A percentile compares a stretch with the other conserved stretches of the same genome.
phyloP scores from a whole-genome alignment of 2,888 invertebrate species.

The Netelia virgata region DNA sequence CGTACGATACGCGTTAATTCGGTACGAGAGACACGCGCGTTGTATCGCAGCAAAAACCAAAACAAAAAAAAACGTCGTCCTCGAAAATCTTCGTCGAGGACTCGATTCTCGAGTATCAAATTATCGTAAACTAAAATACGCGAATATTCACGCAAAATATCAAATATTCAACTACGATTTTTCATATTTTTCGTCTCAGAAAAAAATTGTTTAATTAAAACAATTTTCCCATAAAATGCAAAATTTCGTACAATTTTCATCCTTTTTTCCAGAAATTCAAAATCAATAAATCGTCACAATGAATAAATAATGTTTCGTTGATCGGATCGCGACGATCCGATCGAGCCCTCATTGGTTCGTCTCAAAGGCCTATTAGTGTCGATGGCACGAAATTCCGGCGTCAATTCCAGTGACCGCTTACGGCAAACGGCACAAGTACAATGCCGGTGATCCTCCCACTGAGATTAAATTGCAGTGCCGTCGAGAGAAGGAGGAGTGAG shows the following conservation, averaged over 20 bases:
- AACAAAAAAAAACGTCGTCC: neutral
- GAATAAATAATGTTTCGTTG: too few species aligned
- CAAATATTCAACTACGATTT: too few species aligned
- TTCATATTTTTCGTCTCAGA: too few species aligned
- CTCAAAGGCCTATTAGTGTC: constrained; percentile 15
- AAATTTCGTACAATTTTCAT: too few species aligned
- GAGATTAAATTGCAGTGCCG: constrained; percentile 67
- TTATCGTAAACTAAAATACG: too few species aligned
- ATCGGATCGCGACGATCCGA: neutral
- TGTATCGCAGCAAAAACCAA: neutral
- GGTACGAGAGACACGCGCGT: neutral
- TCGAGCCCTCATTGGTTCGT: constrained; percentile 9
- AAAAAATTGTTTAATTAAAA: too few species aligned
- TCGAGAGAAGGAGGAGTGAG: neutral
- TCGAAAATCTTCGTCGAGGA: neutral
- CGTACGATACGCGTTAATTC: constrained; percentile 41
- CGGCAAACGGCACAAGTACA: constrained; percentile 49
- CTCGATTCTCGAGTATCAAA: neutral
- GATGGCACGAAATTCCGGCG: constrained; percentile 29
- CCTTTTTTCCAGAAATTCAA: too few species aligned
- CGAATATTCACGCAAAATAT: too few species aligned
- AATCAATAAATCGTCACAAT: too few species aligned
- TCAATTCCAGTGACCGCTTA: constrained; percentile 30
- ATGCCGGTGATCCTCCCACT: constrained; percentile 42
- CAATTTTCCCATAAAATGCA: too few species aligned